Base-by-base conservation (phyloP, 2,888 invertebrate species). In the Chaetogeoica ovagalla region DNA sequence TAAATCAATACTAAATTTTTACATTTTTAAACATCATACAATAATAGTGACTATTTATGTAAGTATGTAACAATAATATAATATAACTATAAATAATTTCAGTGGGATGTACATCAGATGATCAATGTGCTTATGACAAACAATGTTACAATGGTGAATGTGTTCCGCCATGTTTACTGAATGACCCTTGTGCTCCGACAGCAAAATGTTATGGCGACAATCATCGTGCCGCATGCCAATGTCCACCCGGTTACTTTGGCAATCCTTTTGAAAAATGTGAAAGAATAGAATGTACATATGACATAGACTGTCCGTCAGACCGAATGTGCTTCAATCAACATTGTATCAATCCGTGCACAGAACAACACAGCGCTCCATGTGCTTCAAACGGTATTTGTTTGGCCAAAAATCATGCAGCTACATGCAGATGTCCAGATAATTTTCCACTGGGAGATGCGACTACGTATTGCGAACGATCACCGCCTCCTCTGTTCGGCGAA, bases 61-160 rank as follows among this genome's bases (percentile, higher is more conserved):
- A 3, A 48, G 55, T 48, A 52, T 2, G 13, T n/a, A 1, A 48
- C 48, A 15, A 52, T 52, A 15, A 3, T 5, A 52, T 23, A 65
- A 74, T 39, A 39, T 21, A 15, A 2, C 23, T 48, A 66, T 43
- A 2, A 48, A 76, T 30, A 30, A 82, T 89, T 88, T 74, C 86
- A 93, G 92, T 94, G 85, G 94, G 93, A 74, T 96, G 96, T 86
- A 90, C 92, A 85, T 91, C 91, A 37, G 94, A 96, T 85, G 90
- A 89, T 63, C 94, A 95, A 86, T 96, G 96, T 85, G 87, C 90
- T n/a, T 89, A 91, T 83, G 91, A 91, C 82, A 91, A 93, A 84
- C 92, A 92, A 82, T 96, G 96, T 85, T 91, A 93, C 86, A 94
- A 94, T 85, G 91, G 91, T 1, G 92, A 92, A 84, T 95, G 95